Evolutionary conservation across 1,140 invertebrate genomes (phyloP), one percentile per base, ranked within the genome.

Genomic region (Zaprionus davidi): DNA sequence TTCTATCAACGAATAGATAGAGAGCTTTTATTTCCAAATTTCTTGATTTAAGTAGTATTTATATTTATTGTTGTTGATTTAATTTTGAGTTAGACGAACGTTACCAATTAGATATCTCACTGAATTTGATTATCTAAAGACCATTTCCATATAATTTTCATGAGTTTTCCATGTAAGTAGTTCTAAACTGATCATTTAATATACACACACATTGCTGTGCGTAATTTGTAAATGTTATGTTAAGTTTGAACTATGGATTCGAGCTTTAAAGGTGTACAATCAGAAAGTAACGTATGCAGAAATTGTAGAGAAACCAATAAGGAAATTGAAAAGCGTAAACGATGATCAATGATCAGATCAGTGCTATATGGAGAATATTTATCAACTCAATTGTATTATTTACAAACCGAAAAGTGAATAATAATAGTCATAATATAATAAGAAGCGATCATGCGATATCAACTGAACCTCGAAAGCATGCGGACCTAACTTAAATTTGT

Each of bases 371-470:
- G 62, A 44, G 34, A 60, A 69, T 56, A 44, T 28, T 17, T 12
- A 22, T 22, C 3, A 22, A 49, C 46, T 1, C 24, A 51, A 51
- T 20, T 51, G 46, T 51, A 51, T 11, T 51, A 51, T 51, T 11
- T 51, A 24, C 46, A 24, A 20, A 51, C 3, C 20, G 46, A 51
- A 22, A 13, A 51, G 1, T 51, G 3, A 51, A 24, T 51, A 17
- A 51, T 17, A 7, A 38, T 38, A 46, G 17, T 20, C 2, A 46
- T 51, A 51, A 51, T 31, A 51, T 68, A 82, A 73, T 13, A 55
- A 60, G 70, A 84, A 80, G 83, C 82, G 57, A 44, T 57, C 83
- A 88, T 87, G 83, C 83, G 59, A 57, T 73, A 88, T 80, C 60
- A 78, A 87, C 79, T 66, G 44, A 83, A 71, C 49, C 44, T 31